These are phyloP conservation scores for Sinodicranocentrus sp. DNA, from an alignment of 2,888 invertebrate genomes.

Conservation along the genomic window DNA sequence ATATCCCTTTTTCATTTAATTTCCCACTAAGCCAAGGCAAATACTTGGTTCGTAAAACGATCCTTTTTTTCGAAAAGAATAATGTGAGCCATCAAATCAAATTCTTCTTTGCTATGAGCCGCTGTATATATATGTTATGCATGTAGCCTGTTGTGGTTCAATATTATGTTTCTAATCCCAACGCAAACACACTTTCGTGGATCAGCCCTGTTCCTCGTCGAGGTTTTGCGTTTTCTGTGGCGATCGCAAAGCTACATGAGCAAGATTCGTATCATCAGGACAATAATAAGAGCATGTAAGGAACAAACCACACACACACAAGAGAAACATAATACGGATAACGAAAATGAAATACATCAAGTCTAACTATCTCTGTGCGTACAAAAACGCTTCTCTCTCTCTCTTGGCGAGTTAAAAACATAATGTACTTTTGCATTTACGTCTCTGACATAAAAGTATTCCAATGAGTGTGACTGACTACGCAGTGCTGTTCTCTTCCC, in stretches of 20 bases:
- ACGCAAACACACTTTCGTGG: neutral
- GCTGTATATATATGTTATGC: neutral
- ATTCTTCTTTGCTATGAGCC: neutral
- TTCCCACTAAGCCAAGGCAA: neutral
- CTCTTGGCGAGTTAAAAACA: neutral
- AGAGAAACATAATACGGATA: conserved; percentile 18
- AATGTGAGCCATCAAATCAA: neutral
- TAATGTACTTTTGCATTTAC: no score
- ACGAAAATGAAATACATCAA: neutral
- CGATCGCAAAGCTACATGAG: no score
- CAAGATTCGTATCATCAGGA: no score
- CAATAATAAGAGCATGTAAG: neutral
- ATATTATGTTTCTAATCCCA: neutral
- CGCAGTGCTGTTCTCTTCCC: neutral
- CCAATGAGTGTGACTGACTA: neutral
- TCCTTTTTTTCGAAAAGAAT: no score
- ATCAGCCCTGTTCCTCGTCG: neutral
- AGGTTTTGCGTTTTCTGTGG: neutral
- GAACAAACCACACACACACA: conserved; percentile 8
- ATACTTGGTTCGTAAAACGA: conserved; percentile 13
- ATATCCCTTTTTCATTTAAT: neutral
- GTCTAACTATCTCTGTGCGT: no score
- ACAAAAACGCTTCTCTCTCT: no score
- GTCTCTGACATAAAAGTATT: no score
- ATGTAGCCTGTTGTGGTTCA: neutral